Evolutionary conservation across 2,797 vertebrate genomes (phyloP), one percentile per base, ranked within the genome.

Genomic region (Tapera naevia): DNA sequence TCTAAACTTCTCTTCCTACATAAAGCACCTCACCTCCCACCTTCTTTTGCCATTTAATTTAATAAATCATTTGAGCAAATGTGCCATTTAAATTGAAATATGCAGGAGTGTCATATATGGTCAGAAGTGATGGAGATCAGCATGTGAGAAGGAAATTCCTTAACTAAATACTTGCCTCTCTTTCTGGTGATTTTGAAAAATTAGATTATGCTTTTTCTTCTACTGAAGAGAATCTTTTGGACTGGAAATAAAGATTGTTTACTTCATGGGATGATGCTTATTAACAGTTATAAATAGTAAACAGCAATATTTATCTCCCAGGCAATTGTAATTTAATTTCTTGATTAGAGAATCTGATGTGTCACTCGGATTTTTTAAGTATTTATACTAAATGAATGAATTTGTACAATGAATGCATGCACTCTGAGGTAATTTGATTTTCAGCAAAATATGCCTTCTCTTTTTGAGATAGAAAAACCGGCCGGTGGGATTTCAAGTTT

Each of bases 1-100:
- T 91, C 93, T 95, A 94, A 92, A 95, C 74, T 80, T 50, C 58
- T 89, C 50, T 90, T 92, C 73, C 72, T 81, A 65, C 85, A 39
- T 67, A 89, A 91, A 72, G 2, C 3, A 22, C 80, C 60, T 86
- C 78, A 92, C 95, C 48, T 72, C 41, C 41, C 67, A 75, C 74
- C 69, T 70, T 93, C 83, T 94, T 91, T 95, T 80, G 65, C 57
- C n/a, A 85, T 90, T 95, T 94, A 91, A 93, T 93, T 95, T 92
- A 95, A 88, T 94, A 96, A 96, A 88, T 81, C 14, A 5, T 85
- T 5, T 0, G 69, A 94, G 69, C 25, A 92, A 95, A 94, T 67
- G 69, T 96, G 60, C 88, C 83, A 32, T 96, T 86, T 60, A 94
- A 91, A 93, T 93, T 89, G 61, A 87, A 89, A 94, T 83, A 69